Evolutionary conservation across 2,113 vertebrate species (phyloP).

Genomic region (Ceuthmochares aereus): DNA sequence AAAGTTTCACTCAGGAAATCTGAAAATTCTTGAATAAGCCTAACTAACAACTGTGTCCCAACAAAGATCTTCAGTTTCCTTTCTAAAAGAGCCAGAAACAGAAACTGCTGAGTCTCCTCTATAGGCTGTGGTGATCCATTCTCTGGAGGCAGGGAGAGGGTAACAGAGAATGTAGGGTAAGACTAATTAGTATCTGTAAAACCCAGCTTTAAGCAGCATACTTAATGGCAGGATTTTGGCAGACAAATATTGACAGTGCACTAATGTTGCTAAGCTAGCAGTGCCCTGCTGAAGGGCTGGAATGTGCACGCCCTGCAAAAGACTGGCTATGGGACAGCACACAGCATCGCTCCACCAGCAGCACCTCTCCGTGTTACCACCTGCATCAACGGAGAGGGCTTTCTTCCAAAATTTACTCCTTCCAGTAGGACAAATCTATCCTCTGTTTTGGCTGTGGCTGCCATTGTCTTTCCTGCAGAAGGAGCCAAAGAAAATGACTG

Average conservation of each 20-base stretch:
- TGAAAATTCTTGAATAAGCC: neutral
- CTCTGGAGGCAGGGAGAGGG: neutral
- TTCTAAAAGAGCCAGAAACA: neutral
- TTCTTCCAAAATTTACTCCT: neutral
- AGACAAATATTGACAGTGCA: constrained; percentile 4
- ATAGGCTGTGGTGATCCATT: neutral
- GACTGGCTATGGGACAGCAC: neutral
- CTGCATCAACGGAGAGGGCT: neutral
- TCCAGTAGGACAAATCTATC: neutral
- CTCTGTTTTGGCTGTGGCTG: neutral
- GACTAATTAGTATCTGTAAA: neutral
- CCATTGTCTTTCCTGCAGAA: neutral
- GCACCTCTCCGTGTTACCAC: neutral
- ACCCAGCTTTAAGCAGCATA: neutral
- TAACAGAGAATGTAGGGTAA: neutral
- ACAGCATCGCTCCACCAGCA: neutral
- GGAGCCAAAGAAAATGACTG: neutral
- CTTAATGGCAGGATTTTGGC: neutral
- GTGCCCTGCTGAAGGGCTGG: constrained; percentile 9
- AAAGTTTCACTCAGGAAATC: neutral
- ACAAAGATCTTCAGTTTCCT: neutral
- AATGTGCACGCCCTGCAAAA: neutral
- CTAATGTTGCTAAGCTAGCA: constrained; percentile 16
- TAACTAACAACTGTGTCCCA: neutral
- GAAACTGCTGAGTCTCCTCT: neutral